A percentile compares a stretch with the other conserved stretches of the same genome.
Conservation (phyloP, 2,113 vertebrate species). For the Corapipo altera region DNA sequence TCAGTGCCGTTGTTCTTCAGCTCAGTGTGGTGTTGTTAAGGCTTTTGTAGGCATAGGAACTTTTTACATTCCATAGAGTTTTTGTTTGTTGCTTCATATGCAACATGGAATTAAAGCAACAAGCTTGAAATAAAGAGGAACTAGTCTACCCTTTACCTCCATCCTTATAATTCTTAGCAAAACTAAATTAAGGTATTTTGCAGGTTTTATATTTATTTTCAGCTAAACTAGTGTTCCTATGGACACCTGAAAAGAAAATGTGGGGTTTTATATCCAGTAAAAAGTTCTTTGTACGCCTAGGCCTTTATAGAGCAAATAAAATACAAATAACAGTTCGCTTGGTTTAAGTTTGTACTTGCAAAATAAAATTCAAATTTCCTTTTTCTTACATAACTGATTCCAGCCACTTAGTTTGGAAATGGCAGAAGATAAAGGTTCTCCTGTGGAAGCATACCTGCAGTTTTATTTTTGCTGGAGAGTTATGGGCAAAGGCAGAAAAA, state of each 20-base stretch:
- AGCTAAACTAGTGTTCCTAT: background rate
- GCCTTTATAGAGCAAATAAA: background rate
- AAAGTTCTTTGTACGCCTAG: background rate
- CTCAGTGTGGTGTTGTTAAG: background rate
- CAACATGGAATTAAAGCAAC: constrained; percentile 17
- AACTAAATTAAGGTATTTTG: background rate
- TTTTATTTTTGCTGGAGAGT: background rate
- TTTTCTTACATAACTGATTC: background rate
- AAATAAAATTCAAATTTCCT: background rate
- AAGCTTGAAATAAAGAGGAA: background rate
- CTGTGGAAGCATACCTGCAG: background rate
- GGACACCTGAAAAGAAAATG: background rate
- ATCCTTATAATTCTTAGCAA: background rate
- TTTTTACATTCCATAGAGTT: background rate
- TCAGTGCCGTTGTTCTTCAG: background rate
- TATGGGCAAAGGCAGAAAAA: background rate
- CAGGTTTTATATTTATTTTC: background rate
- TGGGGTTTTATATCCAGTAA: background rate
- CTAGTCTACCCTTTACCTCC: background rate
- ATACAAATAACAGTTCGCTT: background rate
- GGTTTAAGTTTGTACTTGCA: background rate
- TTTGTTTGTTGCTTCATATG: constrained; percentile 7
- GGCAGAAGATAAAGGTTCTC: background rate
- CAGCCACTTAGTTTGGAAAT: background rate
- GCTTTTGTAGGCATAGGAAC: background rate